These are phyloP conservation scores for Rhopalosiphum maidis DNA, from an alignment of 1,140 invertebrate species.

Conservation along the genomic window DNA sequence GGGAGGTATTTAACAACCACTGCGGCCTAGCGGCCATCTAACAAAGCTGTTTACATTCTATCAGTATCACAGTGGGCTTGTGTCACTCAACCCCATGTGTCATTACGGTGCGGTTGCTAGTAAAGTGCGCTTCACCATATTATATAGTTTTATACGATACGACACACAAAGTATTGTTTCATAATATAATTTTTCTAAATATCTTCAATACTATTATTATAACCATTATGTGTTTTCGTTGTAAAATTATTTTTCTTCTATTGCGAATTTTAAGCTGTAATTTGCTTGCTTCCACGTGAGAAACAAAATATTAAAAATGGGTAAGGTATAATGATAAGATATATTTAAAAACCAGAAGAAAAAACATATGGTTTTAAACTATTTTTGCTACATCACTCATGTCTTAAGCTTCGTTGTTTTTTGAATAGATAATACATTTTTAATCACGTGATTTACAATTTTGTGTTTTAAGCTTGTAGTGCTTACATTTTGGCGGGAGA, in stretches of 20 bases:
- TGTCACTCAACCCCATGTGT: conserved; percentile 25
- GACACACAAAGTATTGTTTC: too few species aligned
- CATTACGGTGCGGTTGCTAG: conserved; percentile 25
- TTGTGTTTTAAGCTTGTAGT: neutral
- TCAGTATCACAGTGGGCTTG: neutral
- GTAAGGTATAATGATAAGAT: neutral
- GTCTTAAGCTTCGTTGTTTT: neutral
- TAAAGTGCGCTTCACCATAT: neutral
- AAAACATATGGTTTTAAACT: neutral
- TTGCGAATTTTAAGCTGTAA: neutral
- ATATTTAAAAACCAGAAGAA: neutral
- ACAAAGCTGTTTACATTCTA: neutral
- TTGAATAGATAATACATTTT: neutral
- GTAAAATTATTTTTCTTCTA: neutral
- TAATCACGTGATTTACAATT: neutral
- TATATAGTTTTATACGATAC: neutral
- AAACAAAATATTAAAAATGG: conserved; percentile 18
- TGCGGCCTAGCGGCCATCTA: conserved; percentile 19
- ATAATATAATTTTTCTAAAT: neutral
- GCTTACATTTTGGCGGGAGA: neutral
- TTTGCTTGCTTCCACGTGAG: neutral
- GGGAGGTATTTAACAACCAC: conserved; percentile 30
- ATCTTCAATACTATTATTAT: neutral
- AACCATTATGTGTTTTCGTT: neutral
- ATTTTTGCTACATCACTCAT: neutral